Conservation (phyloP, 2,888 invertebrate genomes). For the Lepeophtheirus nordmannii region DNA sequence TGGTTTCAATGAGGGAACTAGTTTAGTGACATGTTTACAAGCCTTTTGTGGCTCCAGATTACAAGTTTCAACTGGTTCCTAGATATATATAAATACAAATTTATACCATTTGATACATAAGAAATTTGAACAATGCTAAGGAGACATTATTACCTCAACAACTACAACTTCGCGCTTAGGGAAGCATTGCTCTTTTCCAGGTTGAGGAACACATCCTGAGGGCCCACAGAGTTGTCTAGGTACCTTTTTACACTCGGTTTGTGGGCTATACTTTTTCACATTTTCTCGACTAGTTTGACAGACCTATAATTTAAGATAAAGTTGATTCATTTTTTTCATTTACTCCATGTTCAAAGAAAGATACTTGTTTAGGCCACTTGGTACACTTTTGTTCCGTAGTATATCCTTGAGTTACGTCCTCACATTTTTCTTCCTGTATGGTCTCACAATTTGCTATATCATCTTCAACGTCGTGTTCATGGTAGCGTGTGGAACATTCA, state of each 20-base stretch:
- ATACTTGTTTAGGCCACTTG: constrained; percentile 21
- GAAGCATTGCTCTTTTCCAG: constrained; percentile 7
- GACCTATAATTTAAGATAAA: background rate
- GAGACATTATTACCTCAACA: constrained; percentile 6
- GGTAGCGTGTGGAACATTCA: constrained; percentile 15
- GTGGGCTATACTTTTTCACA: constrained; percentile 20
- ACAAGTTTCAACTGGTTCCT: constrained; percentile 9
- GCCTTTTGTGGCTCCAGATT: constrained; percentile 11
- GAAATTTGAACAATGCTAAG: background rate
- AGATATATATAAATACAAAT: too few relatives aligned
- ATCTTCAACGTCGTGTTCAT: constrained; percentile 20
- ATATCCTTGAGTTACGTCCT: constrained; percentile 10
- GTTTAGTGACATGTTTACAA: constrained; percentile 13
- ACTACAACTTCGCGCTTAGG: constrained; percentile 9
- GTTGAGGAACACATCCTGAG: constrained; percentile 11
- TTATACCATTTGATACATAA: background rate
- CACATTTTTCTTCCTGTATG: constrained; percentile 15
- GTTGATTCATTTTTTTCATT: background rate
- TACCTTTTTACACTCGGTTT: constrained; percentile 20
- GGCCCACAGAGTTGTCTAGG: constrained; percentile 21
- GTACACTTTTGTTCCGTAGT: constrained; percentile 16
- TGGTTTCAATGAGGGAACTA: constrained; percentile 2
- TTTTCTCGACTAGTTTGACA: background rate
- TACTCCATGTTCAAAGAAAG: background rate
- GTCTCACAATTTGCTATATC: constrained; percentile 13